Conservation (phyloP, 2,797 vertebrate genomes). For the Notolepis coatsorum region DNA sequence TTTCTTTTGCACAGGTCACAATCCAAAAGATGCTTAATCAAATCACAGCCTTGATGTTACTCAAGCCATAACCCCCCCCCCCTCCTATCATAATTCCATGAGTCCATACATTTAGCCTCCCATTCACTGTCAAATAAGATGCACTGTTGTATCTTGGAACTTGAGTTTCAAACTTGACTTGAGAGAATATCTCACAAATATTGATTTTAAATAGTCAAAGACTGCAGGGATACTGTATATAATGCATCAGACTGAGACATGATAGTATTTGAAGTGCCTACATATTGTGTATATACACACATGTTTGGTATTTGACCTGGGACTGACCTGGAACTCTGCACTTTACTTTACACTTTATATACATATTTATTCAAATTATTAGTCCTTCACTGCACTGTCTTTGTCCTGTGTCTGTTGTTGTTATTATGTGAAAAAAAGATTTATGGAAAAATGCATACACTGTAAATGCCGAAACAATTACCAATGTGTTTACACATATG, state of each 20-base stretch:
- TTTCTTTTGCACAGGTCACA: too few species aligned
- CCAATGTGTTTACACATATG: too few species aligned
- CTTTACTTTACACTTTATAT: too few species aligned
- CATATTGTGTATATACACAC: background rate
- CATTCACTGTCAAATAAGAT: background rate
- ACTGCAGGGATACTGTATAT: background rate
- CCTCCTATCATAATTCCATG: background rate
- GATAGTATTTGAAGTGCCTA: background rate
- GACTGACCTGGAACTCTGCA: too few species aligned
- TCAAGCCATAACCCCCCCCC: background rate
- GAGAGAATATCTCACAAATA: background rate
- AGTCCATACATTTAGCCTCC: background rate
- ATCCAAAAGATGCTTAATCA: background rate
- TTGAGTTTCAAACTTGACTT: background rate
- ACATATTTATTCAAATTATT: too few species aligned
- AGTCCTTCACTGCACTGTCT: too few species aligned
- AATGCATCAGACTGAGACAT: background rate
- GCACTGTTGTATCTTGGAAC: background rate
- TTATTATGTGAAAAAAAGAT: too few species aligned
- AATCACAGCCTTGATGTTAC: background rate
- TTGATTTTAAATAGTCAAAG: background rate
- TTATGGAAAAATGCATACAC: too few species aligned
- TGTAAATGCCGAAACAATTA: too few species aligned
- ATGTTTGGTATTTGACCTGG: slow-evolving; percentile 5
- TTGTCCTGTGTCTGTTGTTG: too few species aligned